Percentiles rank a stretch among this genome's conserved stretches.
Evolutionary conservation across 2,888 invertebrate species (phyloP).

Genomic region (Tuta absoluta): DNA sequence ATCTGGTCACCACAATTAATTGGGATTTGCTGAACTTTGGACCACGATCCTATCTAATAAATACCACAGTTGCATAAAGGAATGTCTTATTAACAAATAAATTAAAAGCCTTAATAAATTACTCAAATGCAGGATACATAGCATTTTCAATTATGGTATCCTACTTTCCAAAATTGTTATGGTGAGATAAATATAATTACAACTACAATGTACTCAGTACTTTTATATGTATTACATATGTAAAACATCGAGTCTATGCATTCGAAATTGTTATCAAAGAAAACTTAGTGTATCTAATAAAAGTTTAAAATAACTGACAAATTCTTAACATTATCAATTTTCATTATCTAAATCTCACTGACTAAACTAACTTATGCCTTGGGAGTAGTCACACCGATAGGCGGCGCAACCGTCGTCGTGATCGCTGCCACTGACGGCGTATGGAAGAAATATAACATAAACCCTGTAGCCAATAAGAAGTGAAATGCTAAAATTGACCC

Average conservation of each 20-base stretch:
- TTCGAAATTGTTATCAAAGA: not conserved
- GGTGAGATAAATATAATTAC: not conserved
- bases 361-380: not conserved
- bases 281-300: not conserved
- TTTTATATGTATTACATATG: not conserved
- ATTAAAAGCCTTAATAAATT: too few species aligned
- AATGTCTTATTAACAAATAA: too few species aligned
- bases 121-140: too few species aligned
- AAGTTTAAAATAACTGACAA: not conserved
- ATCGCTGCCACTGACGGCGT: constrained; percentile 59
- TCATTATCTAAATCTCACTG: constrained; percentile 2
- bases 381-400: not conserved
- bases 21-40: too few species aligned
- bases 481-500: constrained; percentile 88
- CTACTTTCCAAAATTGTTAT: too few species aligned
- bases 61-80: too few species aligned
- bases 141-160: too few species aligned
- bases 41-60: too few species aligned
- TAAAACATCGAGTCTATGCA: not conserved
- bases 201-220: not conserved
- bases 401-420: constrained; percentile 33
- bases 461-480: constrained; percentile 90
- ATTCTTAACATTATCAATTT: not conserved
- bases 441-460: constrained; percentile 92
- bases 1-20: too few species aligned